phyloP scores from a whole-genome alignment of 2,888 invertebrate species.

The Pachliopta kotzebuea region DNA sequence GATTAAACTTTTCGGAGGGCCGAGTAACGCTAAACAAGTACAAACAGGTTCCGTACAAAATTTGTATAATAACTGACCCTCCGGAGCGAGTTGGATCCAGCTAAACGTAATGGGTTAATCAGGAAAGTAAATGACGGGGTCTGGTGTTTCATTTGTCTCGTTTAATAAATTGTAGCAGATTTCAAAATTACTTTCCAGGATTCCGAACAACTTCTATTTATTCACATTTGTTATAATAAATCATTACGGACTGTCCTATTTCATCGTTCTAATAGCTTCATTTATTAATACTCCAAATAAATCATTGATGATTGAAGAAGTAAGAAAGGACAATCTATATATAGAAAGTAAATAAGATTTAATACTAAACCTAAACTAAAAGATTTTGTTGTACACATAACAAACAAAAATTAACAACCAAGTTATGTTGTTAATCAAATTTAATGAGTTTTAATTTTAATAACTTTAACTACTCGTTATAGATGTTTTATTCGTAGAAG shows the following conservation, averaged over 20 bases:
- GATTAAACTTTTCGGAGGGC: conserved; percentile 17
- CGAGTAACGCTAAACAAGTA: conserved; percentile 17
- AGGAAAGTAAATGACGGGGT: conserved; percentile 30
- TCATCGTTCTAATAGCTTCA: background rate
- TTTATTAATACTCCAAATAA: background rate
- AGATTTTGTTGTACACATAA: too few relatives aligned
- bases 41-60: conserved; percentile 23
- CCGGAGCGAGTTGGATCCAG: conserved; percentile 21
- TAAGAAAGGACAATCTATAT: too few relatives aligned
- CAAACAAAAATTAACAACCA: too few relatives aligned
- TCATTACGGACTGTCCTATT: background rate
- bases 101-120: conserved; percentile 31
- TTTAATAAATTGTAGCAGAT: conserved; percentile 28
- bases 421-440: too few relatives aligned
- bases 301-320: background rate
- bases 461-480: too few relatives aligned
- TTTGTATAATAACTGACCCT: conserved; percentile 29
- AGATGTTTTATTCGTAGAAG: too few relatives aligned
- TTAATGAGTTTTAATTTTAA: too few relatives aligned
- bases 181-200: conserved; percentile 24
- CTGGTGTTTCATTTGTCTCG: conserved; percentile 30
- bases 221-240: conserved; percentile 21
- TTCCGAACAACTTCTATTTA: conserved; percentile 17
- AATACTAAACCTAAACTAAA: too few relatives aligned
- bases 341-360: too few relatives aligned